Evolutionary conservation across 1,140 invertebrate species (phyloP).

Genomic region (Colletes gigas): DNA sequence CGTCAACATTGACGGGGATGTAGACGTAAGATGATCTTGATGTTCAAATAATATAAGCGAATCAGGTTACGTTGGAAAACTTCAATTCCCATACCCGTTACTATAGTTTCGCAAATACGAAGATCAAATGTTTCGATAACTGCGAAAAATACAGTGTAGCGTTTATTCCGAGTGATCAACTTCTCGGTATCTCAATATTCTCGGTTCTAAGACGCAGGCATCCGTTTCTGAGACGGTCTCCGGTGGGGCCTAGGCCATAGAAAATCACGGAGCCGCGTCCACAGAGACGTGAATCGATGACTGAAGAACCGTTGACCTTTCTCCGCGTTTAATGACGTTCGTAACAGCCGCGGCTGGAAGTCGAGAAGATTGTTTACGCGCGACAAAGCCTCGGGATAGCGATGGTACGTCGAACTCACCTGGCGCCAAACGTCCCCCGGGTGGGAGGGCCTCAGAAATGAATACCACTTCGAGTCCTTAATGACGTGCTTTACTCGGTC

Average conservation of each 20-base stretch:
- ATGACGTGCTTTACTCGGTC: constrained; percentile 61
- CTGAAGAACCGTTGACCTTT: constrained; percentile 38
- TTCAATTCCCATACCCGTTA: no score
- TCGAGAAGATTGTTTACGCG: constrained; percentile 52
- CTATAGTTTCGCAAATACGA: no score
- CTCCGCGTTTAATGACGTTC: constrained; percentile 48
- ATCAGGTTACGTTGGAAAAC: no score
- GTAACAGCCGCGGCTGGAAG: constrained; percentile 30
- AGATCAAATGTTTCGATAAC: no score
- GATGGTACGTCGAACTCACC: constrained; percentile 29
- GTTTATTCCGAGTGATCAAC: no score
- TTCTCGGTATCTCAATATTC: background rate
- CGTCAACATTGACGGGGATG: no score
- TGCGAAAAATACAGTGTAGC: no score
- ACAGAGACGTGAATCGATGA: constrained; percentile 10
- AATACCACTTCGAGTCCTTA: constrained; percentile 62
- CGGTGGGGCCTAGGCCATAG: background rate
- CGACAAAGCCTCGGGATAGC: constrained; percentile 40
- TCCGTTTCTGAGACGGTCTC: background rate
- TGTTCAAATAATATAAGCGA: no score
- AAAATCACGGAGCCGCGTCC: background rate
- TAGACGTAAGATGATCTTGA: no score
- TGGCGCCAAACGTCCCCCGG: constrained; percentile 9
- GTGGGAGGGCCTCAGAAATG: constrained; percentile 31
- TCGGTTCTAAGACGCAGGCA: background rate